Evolutionary conservation across 2,797 vertebrate genomes (phyloP), one percentile per base, ranked within the genome.

Genomic region (Thripadectes ignobilis): DNA sequence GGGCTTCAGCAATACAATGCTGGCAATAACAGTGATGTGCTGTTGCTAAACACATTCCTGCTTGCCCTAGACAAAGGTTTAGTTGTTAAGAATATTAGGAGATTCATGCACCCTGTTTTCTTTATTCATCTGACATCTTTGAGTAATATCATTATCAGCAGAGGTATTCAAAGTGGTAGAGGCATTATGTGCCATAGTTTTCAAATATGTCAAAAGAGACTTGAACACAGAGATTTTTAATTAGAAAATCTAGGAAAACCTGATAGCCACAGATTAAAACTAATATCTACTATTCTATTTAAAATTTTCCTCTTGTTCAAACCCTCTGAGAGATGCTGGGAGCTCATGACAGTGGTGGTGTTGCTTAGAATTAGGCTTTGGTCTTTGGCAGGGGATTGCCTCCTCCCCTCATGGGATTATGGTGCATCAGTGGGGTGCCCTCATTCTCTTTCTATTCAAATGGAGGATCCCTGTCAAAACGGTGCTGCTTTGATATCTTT

Each of bases 401-500:
- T 78, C 9, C 32, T 51, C 14, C 8, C 14, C 5, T 66, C 29
- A 9, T 16, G 16, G 14, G 21, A 62, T 43, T 69, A 19, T 0
- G 0, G 10, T 51, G n/a, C 29, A 6, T 74, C 18, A n/a, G 10
- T 36, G 46, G 8, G 4, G 7, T 46, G 13, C 3, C 10, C 24
- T 86, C 8, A 14, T 69, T 66, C n/a, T 46, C 12, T 26, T 58
- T 51, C 57, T 0, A 0, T 66, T 24, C 0, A 0, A 20, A 46
- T 62, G 23, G 34, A 62, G 4, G 13, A 58, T 46, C 2, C 9
- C 3, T 4, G 1, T 24, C 32, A 48, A 78, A 78, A 43, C 11
- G 29, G 1, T 68, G 74, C 13, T 51, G 5, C 49, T 54, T 27
- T 54, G 34, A 65, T 36, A 3, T 46, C 16, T 76, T 54, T 7